Percentiles rank a stretch among this genome's conserved stretches.
These are phyloP conservation scores for Zaprionus kolodkinae DNA, from an alignment of 1,140 invertebrate genomes.

Conservation along the genomic window DNA sequence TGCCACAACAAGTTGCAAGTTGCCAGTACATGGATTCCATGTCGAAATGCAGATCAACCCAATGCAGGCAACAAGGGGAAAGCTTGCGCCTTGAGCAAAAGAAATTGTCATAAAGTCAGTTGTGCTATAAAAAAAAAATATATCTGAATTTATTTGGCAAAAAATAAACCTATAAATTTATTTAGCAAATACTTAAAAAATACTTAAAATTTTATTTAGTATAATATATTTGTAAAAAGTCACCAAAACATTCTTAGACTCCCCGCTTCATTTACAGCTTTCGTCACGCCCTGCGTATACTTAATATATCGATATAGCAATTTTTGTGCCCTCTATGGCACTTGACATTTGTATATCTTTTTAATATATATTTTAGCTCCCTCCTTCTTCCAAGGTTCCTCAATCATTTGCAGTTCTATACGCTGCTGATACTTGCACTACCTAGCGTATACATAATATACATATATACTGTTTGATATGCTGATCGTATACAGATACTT, in stretches of 20 bases:
- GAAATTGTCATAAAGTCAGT: neutral
- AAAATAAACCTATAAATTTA: neutral
- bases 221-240: no score
- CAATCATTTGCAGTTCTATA: constrained; percentile 57
- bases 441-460: constrained; percentile 15
- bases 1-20: constrained; percentile 25
- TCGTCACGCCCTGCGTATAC: constrained; percentile 20
- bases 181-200: neutral
- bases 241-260: no score
- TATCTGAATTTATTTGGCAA: neutral
- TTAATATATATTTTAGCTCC: no score
- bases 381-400: constrained; percentile 37
- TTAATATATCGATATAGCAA: neutral
- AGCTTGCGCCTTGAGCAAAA: neutral
- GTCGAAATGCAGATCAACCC: neutral
- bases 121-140: neutral
- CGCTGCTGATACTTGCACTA: neutral
- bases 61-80: neutral
- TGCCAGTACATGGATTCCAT: constrained; percentile 7
- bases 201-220: no score
- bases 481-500: constrained; percentile 21
- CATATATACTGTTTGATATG: constrained; percentile 23
- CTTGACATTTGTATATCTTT: constrained; percentile 42
- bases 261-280: neutral
- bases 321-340: neutral